Evolutionary conservation across 2,113 vertebrate genomes (phyloP).

Genomic region (Leucopternis melanops): DNA sequence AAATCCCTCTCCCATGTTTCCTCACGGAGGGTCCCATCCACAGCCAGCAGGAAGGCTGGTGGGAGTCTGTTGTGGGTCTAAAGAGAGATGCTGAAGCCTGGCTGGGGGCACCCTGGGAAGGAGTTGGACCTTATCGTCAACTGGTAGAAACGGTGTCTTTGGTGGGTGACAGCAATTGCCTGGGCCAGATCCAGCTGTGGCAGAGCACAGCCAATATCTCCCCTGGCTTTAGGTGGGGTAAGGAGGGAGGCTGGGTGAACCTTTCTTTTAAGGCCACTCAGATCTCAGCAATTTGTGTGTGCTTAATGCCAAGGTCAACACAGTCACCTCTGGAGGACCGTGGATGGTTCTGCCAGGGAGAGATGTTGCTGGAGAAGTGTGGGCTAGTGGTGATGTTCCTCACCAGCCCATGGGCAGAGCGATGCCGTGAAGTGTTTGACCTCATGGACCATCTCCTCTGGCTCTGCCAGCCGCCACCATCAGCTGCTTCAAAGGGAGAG

Average conservation of each 20-base stretch:
- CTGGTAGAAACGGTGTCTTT: not conserved
- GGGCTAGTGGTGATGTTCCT: not conserved
- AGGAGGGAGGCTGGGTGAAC: not conserved
- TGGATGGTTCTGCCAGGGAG: not conserved
- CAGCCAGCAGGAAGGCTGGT: not conserved
- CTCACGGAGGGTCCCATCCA: not conserved
- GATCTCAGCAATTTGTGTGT: not conserved
- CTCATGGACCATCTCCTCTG: not conserved
- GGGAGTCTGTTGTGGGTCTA: not conserved
- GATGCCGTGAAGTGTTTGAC: not conserved
- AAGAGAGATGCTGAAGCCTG: not conserved
- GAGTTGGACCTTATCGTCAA: not conserved
- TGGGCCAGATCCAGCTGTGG: not conserved
- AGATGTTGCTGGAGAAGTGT: accelerated
- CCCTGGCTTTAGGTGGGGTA: not conserved
- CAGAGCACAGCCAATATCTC: not conserved
- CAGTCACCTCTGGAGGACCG: not conserved
- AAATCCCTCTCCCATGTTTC: not conserved
- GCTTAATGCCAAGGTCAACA: too few relatives aligned
- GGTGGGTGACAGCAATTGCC: not conserved
- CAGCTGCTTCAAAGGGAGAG: not conserved
- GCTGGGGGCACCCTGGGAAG: not conserved
- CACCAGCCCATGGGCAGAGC: not conserved
- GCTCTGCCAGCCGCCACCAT: not conserved
- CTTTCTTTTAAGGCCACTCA: not conserved